A percentile compares a stretch with the other conserved stretches of the same genome.
phyloP scores from a whole-genome alignment of 2,797 vertebrate species.

The Myripristis murdjan region DNA sequence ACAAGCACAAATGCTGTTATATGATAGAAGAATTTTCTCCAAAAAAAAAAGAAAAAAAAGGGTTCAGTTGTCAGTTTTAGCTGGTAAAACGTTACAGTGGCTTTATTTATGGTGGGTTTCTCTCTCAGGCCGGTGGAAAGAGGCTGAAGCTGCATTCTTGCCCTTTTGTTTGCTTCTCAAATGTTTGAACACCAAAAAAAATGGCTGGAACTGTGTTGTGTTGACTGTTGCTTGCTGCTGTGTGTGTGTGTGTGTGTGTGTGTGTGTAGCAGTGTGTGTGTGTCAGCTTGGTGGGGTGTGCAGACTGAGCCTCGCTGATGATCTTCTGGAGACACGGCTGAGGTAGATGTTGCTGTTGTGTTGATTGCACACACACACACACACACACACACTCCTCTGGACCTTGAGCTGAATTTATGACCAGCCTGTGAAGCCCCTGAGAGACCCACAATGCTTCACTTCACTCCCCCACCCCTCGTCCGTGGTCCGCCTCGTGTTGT shows the following conservation, averaged over 20 bases:
- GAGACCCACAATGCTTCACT: slow-evolving; percentile 6
- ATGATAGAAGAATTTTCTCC: no score
- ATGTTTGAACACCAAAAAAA: background rate
- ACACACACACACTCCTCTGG: slow-evolving; percentile 18
- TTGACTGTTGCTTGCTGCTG: no score
- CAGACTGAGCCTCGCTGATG: slow-evolving; percentile 17
- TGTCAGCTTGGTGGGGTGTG: slow-evolving; percentile 38
- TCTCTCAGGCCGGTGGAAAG: background rate
- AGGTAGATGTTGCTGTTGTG: slow-evolving; percentile 20
- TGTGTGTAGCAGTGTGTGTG: no score
- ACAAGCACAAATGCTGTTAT: no score
- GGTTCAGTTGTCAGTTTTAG: no score
- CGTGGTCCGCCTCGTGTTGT: slow-evolving; percentile 18
- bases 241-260: no score
- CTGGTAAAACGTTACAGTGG: no score
- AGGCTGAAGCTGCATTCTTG: background rate
- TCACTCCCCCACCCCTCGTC: background rate
- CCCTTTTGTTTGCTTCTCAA: background rate
- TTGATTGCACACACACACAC: slow-evolving; percentile 18
- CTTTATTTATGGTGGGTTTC: no score
- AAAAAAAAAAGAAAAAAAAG: no score
- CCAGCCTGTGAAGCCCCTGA: slow-evolving; percentile 18
- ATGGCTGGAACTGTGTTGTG: no score
- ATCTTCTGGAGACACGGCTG: slow-evolving; percentile 27
- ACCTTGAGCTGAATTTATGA: slow-evolving; percentile 64